Evolutionary conservation across 2,113 vertebrate genomes (phyloP).

Genomic region (Porphyrio hochstetteri): DNA sequence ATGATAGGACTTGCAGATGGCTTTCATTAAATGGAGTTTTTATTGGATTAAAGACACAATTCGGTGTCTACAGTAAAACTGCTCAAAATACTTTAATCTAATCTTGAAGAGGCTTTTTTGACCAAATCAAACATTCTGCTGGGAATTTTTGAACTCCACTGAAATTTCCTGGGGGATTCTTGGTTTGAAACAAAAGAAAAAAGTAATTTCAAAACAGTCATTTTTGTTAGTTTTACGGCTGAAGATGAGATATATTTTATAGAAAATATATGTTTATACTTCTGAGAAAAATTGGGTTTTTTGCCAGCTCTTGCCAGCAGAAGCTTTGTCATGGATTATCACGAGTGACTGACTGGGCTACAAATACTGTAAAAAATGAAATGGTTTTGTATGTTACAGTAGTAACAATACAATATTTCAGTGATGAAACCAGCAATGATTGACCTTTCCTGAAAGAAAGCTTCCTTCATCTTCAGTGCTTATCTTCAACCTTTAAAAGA

Average conservation of each 20-base stretch:
- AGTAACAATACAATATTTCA: background rate
- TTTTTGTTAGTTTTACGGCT: background rate
- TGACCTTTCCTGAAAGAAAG: background rate
- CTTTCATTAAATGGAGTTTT: constrained; percentile 48
- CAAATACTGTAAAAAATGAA: background rate
- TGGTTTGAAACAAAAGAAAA: background rate
- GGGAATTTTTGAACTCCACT: constrained; percentile 16
- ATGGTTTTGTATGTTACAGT: background rate
- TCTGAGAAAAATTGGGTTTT: background rate
- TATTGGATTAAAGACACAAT: constrained; percentile 33
- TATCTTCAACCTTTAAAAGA: background rate
- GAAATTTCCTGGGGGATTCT: constrained; percentile 15
- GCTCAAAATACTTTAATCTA: constrained; percentile 42
- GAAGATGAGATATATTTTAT: background rate
- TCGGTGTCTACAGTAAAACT: background rate
- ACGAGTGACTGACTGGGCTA: background rate
- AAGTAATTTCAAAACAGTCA: background rate
- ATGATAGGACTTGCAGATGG: constrained; percentile 5
- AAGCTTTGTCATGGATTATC: background rate
- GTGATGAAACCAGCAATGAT: background rate
- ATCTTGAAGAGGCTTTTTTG: constrained; percentile 36
- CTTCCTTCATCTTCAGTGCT: background rate
- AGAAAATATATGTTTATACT: background rate
- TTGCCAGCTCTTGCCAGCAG: background rate
- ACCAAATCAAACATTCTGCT: constrained; percentile 37